These are phyloP conservation scores for Proterorhinus semilunaris DNA, from an alignment of 2,113 vertebrate genomes.

Conservation along the genomic window DNA sequence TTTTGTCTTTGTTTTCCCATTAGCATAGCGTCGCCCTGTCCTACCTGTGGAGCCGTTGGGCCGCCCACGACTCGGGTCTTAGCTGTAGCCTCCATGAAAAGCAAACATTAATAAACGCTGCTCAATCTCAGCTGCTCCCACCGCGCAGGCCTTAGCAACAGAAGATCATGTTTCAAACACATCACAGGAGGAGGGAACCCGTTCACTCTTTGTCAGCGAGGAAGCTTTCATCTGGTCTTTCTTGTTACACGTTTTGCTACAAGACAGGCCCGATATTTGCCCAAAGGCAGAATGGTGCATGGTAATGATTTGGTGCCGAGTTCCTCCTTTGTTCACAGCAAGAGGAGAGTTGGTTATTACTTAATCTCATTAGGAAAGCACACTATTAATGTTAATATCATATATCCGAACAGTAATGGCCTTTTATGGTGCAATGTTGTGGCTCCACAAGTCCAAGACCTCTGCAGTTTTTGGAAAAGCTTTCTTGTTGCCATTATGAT, in stretches of 20 bases:
- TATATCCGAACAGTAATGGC: too few relatives aligned
- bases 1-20: conserved; percentile 21
- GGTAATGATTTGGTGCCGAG: background rate
- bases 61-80: conserved; percentile 20
- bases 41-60: conserved; percentile 45
- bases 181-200: background rate
- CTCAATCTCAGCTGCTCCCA: conserved; percentile 57
- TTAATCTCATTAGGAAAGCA: too few relatives aligned
- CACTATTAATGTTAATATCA: too few relatives aligned
- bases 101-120: too few relatives aligned
- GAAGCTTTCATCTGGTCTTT: background rate
- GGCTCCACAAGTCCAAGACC: too few relatives aligned
- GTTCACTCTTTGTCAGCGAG: background rate
- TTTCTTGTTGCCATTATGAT: too few relatives aligned
- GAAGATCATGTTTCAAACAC: conserved; percentile 23
- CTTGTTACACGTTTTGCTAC: background rate
- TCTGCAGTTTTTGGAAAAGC: too few relatives aligned
- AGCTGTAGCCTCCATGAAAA: conserved; percentile 52
- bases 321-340: conserved; percentile 4
- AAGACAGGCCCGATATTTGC: background rate
- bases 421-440: too few relatives aligned
- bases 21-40: conserved; percentile 22
- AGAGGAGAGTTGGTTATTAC: too few relatives aligned
- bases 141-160: conserved; percentile 70
- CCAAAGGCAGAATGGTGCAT: background rate